Evolutionary conservation across 1,140 invertebrate genomes (phyloP).

Genomic region (Pogonomyrmex californicus): DNA sequence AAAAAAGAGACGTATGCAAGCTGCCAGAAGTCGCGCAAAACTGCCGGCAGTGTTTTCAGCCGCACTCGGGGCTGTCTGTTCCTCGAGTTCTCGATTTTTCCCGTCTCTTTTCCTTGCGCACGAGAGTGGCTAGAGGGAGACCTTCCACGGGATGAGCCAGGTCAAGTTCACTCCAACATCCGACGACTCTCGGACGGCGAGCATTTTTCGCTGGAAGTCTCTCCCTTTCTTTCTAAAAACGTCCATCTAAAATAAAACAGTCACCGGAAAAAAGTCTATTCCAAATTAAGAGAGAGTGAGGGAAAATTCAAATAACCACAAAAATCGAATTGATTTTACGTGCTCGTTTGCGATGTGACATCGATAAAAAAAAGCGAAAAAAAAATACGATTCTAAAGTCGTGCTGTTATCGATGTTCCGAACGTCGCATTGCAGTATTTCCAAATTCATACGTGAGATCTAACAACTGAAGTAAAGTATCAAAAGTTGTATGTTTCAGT

Average conservation of each 20-base stretch:
- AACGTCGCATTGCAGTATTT: slow-evolving; percentile 10
- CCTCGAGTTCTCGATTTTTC: slow-evolving; percentile 35
- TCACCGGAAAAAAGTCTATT: slow-evolving; percentile 2
- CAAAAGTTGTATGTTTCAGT: background rate
- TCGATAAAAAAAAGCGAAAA: background rate
- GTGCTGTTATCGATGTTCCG: background rate
- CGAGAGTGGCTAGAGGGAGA: slow-evolving; percentile 2
- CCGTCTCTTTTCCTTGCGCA: slow-evolving; percentile 25
- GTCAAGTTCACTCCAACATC: slow-evolving; percentile 59
- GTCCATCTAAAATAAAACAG: background rate
- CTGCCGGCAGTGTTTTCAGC: slow-evolving; percentile 50
- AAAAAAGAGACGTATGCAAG: slow-evolving; percentile 7
- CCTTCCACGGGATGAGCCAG: slow-evolving; percentile 35
- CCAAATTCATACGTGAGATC: background rate
- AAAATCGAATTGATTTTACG: slow-evolving; percentile 16
- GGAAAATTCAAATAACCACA: slow-evolving; percentile 17
- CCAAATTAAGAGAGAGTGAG: slow-evolving; percentile 4
- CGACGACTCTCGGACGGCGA: slow-evolving; percentile 28
- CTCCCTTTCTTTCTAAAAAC: background rate
- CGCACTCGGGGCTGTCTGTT: slow-evolving; percentile 15
- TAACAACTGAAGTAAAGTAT: background rate
- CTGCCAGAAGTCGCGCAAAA: slow-evolving; percentile 15
- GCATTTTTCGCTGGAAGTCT: slow-evolving; percentile 30
- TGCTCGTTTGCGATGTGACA: background rate
- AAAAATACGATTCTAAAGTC: background rate